Evolutionary conservation across 2,797 vertebrate species (phyloP).

Genomic region (Phrynocephalus guinanensis): DNA sequence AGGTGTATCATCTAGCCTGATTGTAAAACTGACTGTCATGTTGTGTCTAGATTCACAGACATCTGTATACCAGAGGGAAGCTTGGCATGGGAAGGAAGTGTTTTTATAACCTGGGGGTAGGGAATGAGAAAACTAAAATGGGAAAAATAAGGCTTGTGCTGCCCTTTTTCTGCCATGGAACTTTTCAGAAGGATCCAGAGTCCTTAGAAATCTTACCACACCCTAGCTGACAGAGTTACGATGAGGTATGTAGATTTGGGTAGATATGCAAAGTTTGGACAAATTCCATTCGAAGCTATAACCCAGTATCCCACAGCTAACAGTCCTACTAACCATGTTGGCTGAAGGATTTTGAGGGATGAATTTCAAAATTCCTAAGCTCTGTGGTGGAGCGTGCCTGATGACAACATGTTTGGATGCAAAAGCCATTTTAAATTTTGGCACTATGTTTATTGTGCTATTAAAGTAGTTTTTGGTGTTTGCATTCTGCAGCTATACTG

Average conservation of each 20-base stretch:
- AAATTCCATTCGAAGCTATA: no score
- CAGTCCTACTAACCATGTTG: no score
- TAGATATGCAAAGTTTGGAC: no score
- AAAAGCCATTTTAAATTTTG: neutral
- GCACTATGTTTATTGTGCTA: neutral
- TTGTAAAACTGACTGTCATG: neutral
- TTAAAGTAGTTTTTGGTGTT: slow-evolving; percentile 2
- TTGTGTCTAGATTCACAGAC: no score
- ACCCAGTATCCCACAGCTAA: no score
- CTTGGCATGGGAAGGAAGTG: no score
- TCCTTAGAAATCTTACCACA: neutral
- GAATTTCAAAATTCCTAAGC: no score
- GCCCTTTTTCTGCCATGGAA: neutral
- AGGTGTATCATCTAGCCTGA: slow-evolving; percentile 31
- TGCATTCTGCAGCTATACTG: neutral
- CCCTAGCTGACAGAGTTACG: neutral
- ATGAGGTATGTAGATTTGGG: neutral
- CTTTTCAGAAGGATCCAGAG: neutral
- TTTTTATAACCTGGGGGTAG: neutral
- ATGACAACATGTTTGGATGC: no score
- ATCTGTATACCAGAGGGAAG: no score
- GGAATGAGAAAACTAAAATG: neutral
- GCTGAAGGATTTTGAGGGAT: no score
- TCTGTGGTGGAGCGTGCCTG: no score
- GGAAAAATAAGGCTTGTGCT: neutral